These are phyloP conservation scores for Formicarius rufipectus DNA, from an alignment of 2,113 vertebrate species.

Conservation along the genomic window DNA sequence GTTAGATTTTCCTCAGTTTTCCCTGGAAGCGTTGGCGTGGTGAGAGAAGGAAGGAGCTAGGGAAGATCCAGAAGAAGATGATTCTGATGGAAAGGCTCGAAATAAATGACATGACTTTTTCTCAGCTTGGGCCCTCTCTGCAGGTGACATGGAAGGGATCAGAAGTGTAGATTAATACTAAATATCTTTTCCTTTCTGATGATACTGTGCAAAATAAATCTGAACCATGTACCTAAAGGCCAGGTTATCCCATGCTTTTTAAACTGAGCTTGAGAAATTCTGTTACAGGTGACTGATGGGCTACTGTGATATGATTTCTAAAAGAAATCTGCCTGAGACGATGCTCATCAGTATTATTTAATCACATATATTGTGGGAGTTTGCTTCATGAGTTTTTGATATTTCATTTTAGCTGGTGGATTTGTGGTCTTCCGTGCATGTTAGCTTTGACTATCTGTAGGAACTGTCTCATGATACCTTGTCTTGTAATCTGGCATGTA, in stretches of 20 bases:
- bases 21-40: background rate
- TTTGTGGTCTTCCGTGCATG: background rate
- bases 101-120: background rate
- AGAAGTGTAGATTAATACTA: background rate
- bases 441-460: background rate
- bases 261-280: background rate
- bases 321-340: background rate
- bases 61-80: background rate
- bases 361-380: background rate
- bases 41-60: conserved; percentile 7
- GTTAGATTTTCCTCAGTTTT: conserved; percentile 4
- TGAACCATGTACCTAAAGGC: background rate
- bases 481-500: background rate
- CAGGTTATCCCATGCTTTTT: background rate
- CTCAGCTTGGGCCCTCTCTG: background rate
- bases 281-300: background rate
- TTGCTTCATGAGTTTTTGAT: background rate
- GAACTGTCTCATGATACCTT: background rate
- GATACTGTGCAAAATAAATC: background rate
- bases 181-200: background rate
- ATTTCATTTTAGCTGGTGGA: background rate
- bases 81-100: background rate
- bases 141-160: background rate
- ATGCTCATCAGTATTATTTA: background rate
- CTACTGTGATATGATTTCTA: background rate